These are phyloP conservation scores for Dascillus cervinus DNA, from an alignment of 2,888 invertebrate genomes.

Conservation along the genomic window DNA sequence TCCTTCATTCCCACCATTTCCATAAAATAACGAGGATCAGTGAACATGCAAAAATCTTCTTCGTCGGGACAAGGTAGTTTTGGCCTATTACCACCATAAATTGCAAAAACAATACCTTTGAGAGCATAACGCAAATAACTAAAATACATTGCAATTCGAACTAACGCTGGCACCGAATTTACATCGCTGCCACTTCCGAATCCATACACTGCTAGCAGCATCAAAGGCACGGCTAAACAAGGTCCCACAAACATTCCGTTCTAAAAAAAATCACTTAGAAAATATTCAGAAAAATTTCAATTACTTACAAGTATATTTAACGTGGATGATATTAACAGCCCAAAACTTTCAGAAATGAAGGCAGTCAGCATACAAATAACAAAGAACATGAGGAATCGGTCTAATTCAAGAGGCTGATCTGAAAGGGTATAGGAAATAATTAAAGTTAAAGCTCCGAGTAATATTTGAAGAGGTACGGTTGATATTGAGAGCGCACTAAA, in stretches of 20 bases:
- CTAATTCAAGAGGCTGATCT: constrained; percentile 65
- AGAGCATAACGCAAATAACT: constrained; percentile 64
- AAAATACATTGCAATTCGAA: constrained; percentile 70
- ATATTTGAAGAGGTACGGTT: constrained; percentile 62
- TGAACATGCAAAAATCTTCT: constrained; percentile 68
- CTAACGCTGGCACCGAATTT: constrained; percentile 68
- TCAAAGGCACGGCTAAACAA: constrained; percentile 75
- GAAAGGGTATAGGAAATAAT: constrained; percentile 66
- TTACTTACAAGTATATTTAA: constrained; percentile 68
- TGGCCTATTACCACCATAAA: constrained; percentile 66
- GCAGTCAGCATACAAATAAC: constrained; percentile 62
- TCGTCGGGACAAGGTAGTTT: constrained; percentile 66
- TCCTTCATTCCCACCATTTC: constrained; percentile 67
- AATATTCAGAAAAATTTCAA: neutral
- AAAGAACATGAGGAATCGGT: constrained; percentile 61
- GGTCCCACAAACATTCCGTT: constrained; percentile 88
- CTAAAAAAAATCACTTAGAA: constrained; percentile 43
- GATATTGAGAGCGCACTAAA: constrained; percentile 68
- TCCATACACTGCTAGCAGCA: constrained; percentile 80
- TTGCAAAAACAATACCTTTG: constrained; percentile 71
- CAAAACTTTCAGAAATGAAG: constrained; percentile 72
- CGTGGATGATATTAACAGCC: constrained; percentile 64
- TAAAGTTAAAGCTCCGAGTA: constrained; percentile 61
- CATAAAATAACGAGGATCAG: constrained; percentile 65
- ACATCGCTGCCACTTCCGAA: constrained; percentile 58